These are phyloP conservation scores for Syrista parreyssii DNA, from an alignment of 2,888 invertebrate genomes.

Conservation along the genomic window DNA sequence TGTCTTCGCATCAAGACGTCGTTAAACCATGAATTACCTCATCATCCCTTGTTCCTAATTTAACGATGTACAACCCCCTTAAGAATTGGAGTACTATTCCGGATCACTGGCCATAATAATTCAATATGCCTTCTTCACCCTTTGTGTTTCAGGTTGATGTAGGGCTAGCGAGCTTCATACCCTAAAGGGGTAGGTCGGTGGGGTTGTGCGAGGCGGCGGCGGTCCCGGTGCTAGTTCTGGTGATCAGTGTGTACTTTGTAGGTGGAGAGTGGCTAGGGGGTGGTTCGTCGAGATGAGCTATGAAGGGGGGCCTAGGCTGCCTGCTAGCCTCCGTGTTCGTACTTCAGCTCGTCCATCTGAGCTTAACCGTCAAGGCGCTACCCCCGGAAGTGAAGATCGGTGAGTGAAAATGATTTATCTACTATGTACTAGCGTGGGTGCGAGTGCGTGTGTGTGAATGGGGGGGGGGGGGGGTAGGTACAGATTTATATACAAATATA, in stretches of 20 bases:
- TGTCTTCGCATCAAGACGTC: background rate
- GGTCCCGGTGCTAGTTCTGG: background rate
- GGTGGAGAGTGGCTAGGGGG: conserved; percentile 32
- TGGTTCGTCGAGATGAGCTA: conserved; percentile 65
- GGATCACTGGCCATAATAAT: background rate
- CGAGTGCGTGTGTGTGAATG: too few relatives aligned
- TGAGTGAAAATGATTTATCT: conserved; percentile 36
- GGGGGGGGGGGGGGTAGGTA: background rate
- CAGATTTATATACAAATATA: background rate
- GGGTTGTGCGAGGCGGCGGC: background rate
- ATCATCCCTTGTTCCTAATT: background rate
- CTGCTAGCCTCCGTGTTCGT: conserved; percentile 61
- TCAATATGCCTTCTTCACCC: background rate
- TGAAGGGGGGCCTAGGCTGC: conserved; percentile 63
- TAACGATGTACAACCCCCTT: background rate
- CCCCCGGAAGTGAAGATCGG: conserved; percentile 64
- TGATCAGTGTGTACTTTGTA: background rate
- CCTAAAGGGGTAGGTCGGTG: conserved; percentile 11
- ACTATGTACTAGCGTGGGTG: background rate
- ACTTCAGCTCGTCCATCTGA: conserved; percentile 54
- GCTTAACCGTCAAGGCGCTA: conserved; percentile 52
- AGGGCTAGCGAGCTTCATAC: conserved; percentile 1
- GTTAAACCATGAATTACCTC: background rate
- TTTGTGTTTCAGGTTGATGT: background rate
- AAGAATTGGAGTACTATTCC: background rate